Conservation (phyloP, 2,888 invertebrate genomes). For the Scaptomyza polygonia region DNA sequence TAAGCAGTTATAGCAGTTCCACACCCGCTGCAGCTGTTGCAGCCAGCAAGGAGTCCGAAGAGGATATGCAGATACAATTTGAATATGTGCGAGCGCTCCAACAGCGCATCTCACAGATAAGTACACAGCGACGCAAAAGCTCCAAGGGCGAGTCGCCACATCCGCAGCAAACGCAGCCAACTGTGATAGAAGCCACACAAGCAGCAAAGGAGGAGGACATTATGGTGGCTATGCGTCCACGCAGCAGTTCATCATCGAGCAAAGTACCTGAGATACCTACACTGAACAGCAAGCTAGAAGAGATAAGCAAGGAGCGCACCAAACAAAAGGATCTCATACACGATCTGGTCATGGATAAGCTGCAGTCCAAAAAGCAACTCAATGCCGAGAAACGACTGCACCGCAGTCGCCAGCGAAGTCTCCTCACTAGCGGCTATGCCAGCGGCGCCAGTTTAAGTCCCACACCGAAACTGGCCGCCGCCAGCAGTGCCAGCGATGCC, state of each 20-base stretch:
- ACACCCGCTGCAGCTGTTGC: slow-evolving; percentile 41
- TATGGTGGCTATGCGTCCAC: slow-evolving; percentile 46
- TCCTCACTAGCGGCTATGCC: slow-evolving; percentile 82
- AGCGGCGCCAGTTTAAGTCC: slow-evolving; percentile 82
- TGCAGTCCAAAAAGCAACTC: slow-evolving; percentile 88
- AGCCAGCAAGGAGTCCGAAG: slow-evolving; percentile 52
- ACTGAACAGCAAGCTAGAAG: slow-evolving; percentile 89
- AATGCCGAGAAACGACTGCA: slow-evolving; percentile 87
- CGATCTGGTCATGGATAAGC: slow-evolving; percentile 92
- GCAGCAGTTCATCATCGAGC: slow-evolving; percentile 62
- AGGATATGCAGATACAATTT: slow-evolving; percentile 63
- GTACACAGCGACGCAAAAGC: slow-evolving; percentile 86
- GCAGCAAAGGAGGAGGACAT: slow-evolving; percentile 19
- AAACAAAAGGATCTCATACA: slow-evolving; percentile 93
- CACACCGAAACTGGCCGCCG: slow-evolving; percentile 81
- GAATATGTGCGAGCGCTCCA: slow-evolving; percentile 88
- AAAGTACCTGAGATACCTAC: slow-evolving; percentile 85
- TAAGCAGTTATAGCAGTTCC: slow-evolving; percentile 55
- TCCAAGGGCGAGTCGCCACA: slow-evolving; percentile 84
- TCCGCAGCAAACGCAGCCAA: slow-evolving; percentile 61
- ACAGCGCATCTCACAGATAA: slow-evolving; percentile 89
- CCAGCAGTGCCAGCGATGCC: slow-evolving; percentile 74
- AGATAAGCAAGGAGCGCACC: slow-evolving; percentile 91
- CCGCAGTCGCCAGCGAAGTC: slow-evolving; percentile 86
- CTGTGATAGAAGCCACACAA: slow-evolving; percentile 80